Evolutionary conservation across 1,140 invertebrate genomes (phyloP), one percentile per base, ranked within the genome.

Genomic region (Aphaenogaster ashmeadi): DNA sequence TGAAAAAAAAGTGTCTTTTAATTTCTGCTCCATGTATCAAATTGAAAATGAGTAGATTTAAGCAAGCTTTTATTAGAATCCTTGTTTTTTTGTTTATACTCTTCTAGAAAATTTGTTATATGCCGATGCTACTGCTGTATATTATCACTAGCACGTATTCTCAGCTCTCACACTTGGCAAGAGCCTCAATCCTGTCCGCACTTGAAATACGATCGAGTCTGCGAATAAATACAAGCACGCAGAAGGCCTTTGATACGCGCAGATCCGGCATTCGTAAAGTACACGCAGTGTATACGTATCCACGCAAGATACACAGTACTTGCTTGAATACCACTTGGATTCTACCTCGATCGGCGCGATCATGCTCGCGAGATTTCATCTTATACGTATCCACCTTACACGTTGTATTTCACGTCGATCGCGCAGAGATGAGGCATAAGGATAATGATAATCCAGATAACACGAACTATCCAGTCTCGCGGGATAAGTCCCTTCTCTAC

Each of bases 331-430:
- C n/a, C 5, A 47, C 67, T 66, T 66, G 64, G 33, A 38, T 38
- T 66, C 36, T 3, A 38, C 21, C 41, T 47, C 50, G 44, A 88
- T 80, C 72, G 47, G 74, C 64, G 74, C 62, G 77, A 87, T 78
- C n/a, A 21, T 58, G 56, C 36, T 60, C 54, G 84, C 36, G 47
- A 88, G 87, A 87, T 87, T 87, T 88, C 87, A 88, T 88, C 84
- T 87, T 69, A n/a, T 77, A 71, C 6, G n/a, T 33, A 38, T 38
- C 77, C 85, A 81, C 78, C 78, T 81, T 66, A 52, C 56, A 78
- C 62, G 69, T 69, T 36, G 50, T 85, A 64, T 75, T 64, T 83
- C 67, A 58, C 58, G 36, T 54, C 9, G 47, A 54, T 54, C 21
- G 86, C 36, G 15, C 38, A 67, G n/a, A 3, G 44, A 27, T 27